Evolutionary conservation across 2,888 invertebrate genomes (phyloP).

Genomic region (Lasioglossum zephyrum): DNA sequence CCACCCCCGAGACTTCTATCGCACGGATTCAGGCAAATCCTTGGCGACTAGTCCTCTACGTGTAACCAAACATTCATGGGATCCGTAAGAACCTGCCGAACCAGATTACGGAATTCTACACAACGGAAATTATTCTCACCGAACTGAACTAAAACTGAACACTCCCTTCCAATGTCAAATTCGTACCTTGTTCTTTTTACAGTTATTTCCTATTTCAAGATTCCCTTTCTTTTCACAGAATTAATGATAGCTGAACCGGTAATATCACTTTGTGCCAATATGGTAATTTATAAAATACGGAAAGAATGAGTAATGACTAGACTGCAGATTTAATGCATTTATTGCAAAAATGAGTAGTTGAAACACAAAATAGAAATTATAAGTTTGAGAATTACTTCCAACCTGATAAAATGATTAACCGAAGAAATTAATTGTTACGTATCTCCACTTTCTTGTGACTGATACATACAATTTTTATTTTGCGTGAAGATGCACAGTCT

Average conservation of each 20-base stretch:
- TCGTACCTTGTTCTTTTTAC: not conserved
- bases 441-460: not conserved
- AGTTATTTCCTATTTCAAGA: not conserved
- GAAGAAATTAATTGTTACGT: not conserved
- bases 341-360: not conserved
- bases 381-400: not conserved
- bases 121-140: not conserved
- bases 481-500: not conserved
- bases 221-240: not conserved
- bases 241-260: not conserved
- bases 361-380: not conserved
- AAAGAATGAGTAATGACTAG: not conserved
- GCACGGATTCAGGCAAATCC: slow-evolving; percentile 26
- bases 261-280: no score
- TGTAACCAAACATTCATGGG: slow-evolving; percentile 45
- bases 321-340: not conserved
- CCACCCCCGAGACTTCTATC: slow-evolving; percentile 45
- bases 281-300: not conserved
- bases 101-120: not conserved
- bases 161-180: not conserved
- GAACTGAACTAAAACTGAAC: not conserved
- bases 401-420: not conserved
- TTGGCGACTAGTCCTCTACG: slow-evolving; percentile 22
- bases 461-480: not conserved
- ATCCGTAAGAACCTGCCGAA: not conserved